These are phyloP conservation scores for Tricholaema leucomelas DNA, from an alignment of 2,113 vertebrate genomes.

Conservation along the genomic window DNA sequence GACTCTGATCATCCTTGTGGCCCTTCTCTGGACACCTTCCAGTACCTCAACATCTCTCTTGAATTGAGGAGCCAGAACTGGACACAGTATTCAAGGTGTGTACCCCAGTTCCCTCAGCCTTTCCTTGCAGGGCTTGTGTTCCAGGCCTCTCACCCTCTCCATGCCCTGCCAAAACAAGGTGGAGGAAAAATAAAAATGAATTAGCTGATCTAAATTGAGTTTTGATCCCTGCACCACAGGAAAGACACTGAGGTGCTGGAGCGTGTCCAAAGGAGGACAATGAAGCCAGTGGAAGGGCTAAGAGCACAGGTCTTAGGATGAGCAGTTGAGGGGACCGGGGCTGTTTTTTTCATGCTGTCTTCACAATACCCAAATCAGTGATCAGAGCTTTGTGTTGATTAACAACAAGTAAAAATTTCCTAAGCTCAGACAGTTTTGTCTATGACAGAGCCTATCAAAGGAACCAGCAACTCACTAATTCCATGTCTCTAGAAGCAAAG, in stretches of 20 bases:
- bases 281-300: neutral
- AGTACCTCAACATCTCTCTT: too few species aligned
- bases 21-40: too few species aligned
- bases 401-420: neutral
- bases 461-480: neutral
- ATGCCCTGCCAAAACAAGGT: neutral
- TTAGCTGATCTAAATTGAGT: neutral
- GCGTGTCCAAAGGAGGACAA: neutral
- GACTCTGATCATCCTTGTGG: too few species aligned
- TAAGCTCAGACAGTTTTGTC: neutral
- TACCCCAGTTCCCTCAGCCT: too few species aligned
- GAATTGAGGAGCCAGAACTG: too few species aligned
- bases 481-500: neutral
- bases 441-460: neutral
- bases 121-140: too few species aligned
- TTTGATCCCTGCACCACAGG: neutral
- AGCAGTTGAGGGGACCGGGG: neutral
- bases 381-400: neutral
- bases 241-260: neutral
- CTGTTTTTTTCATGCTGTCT: neutral
- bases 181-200: neutral
- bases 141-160: too few species aligned
- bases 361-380: neutral
- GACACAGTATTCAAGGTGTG: too few species aligned
- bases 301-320: neutral